Evolutionary conservation across 2,888 invertebrate species (phyloP).

Genomic region (Chrysomela aeneicollis): DNA sequence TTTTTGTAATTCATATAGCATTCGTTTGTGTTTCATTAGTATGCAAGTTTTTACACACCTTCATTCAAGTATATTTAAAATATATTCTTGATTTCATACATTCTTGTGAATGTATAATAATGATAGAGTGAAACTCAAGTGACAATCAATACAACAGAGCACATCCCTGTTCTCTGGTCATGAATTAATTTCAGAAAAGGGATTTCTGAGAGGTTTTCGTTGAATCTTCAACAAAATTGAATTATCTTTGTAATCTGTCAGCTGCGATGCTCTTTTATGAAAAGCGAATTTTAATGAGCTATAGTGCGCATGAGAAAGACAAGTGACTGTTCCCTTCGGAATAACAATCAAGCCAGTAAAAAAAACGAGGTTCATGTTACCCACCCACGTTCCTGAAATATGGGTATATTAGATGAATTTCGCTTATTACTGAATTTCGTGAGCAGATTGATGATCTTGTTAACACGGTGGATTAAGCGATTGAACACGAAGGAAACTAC

Average conservation of each 20-base stretch:
- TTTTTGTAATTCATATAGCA: no score
- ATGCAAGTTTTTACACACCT: no score
- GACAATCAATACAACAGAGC: no score
- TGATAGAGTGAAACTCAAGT: no score
- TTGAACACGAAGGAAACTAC: no score
- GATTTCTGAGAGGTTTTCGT: not conserved
- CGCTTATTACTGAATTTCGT: not conserved
- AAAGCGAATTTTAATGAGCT: not conserved
- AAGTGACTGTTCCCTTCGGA: not conserved
- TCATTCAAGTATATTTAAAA: no score
- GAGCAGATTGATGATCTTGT: no score
- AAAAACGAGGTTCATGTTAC: not conserved
- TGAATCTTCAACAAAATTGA: not conserved
- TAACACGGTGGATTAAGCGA: no score
- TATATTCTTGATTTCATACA: no score
- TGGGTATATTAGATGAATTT: not conserved
- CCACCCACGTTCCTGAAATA: not conserved
- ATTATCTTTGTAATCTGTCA: not conserved
- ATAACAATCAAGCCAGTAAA: not conserved
- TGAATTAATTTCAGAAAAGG: not conserved
- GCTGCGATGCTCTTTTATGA: not conserved
- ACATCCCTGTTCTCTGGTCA: not conserved
- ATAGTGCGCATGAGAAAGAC: not conserved
- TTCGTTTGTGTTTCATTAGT: no score
- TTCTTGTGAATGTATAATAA: no score